These are phyloP conservation scores for Dasyurus viverrinus DNA, from an alignment of 2,113 vertebrate species.

Conservation along the genomic window DNA sequence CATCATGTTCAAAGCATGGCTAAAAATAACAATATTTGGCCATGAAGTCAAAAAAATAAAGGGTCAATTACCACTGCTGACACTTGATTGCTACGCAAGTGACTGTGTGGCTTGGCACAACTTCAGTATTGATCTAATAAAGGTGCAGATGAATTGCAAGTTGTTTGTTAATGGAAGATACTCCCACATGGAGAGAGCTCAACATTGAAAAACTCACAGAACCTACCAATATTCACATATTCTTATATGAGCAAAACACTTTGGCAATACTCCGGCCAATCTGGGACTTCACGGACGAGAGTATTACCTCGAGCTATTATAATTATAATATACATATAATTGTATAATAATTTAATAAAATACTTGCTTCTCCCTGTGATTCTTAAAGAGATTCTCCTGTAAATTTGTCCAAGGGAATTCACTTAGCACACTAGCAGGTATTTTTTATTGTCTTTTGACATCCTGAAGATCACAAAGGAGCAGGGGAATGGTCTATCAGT, in stretches of 20 bases:
- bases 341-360: too few relatives aligned
- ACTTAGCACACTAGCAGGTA: not conserved
- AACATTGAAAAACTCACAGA: not conserved
- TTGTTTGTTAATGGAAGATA: not conserved
- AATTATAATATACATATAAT: too few relatives aligned
- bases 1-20: not conserved
- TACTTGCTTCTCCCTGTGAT: not conserved
- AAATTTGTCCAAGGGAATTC: not conserved
- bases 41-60: not conserved
- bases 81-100: not conserved
- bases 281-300: not conserved
- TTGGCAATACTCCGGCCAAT: not conserved
- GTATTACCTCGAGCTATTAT: not conserved
- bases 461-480: not conserved
- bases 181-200: not conserved
- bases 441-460: not conserved
- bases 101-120: not conserved
- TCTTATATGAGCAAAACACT: not conserved
- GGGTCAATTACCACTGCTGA: not conserved
- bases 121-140: not conserved
- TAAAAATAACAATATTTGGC: not conserved
- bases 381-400: not conserved
- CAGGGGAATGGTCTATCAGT: not conserved
- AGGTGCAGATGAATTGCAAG: not conserved
- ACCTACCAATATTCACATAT: not conserved